Evolutionary conservation across 2,797 vertebrate species (phyloP).

Genomic region (Malurus splendens): DNA sequence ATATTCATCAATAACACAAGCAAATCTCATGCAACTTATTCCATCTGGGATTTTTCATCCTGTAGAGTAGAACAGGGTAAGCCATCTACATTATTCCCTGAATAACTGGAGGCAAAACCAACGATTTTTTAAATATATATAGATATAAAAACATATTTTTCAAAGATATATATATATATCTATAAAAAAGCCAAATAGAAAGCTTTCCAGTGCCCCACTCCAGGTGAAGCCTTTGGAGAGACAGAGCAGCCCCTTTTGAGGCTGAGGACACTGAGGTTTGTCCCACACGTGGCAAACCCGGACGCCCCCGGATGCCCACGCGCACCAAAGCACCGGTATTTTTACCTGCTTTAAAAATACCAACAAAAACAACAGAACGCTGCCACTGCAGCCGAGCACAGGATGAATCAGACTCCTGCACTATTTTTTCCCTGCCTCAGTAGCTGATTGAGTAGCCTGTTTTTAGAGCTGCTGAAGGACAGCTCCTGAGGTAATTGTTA

Average conservation of each 20-base stretch:
- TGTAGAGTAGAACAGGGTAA: background rate
- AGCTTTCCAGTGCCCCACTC: background rate
- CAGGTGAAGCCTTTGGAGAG: background rate
- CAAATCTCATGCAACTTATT: background rate
- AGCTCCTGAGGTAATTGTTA: background rate
- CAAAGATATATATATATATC: too few species aligned
- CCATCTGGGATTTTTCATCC: background rate
- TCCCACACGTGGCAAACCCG: background rate
- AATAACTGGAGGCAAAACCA: background rate
- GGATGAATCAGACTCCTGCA: conserved; percentile 44
- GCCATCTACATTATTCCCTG: background rate
- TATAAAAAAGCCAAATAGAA: background rate
- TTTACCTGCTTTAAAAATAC: conserved; percentile 62
- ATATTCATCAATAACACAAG: background rate
- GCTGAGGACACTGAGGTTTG: background rate
- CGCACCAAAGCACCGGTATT: conserved; percentile 35
- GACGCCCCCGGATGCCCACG: conserved; percentile 31
- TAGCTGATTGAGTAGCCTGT: background rate
- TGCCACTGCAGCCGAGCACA: conserved; percentile 21
- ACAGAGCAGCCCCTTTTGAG: background rate
- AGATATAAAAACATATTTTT: too few species aligned
- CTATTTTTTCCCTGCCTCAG: conserved; percentile 12
- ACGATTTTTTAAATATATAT: background rate
- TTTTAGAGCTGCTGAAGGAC: conserved; percentile 27
- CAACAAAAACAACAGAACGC: conserved; percentile 23